phyloP scores from a whole-genome alignment of 2,113 vertebrate genomes.

The Scomber colias region DNA sequence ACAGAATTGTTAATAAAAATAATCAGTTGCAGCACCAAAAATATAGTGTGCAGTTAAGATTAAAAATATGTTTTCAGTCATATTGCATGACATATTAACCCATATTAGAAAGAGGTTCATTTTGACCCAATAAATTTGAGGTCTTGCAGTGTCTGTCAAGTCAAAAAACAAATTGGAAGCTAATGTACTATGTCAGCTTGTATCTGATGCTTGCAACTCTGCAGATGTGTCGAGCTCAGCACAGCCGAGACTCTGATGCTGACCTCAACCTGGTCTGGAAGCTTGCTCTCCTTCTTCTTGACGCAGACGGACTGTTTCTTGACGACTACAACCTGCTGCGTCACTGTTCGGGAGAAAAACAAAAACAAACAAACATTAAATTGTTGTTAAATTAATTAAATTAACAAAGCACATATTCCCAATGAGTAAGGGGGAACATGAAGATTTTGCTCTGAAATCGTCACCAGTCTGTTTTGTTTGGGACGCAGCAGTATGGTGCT shows the following conservation, averaged over 20 bases:
- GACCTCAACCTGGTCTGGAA: constrained; percentile 69
- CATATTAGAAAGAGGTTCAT: not conserved
- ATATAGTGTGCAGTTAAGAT: not conserved
- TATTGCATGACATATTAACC: not conserved
- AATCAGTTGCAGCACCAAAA: too few relatives aligned
- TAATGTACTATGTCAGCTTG: constrained; percentile 53
- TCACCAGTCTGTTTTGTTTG: not conserved
- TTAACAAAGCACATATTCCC: not conserved
- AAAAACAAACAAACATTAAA: not conserved
- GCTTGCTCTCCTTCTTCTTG: constrained; percentile 62
- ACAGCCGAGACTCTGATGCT: constrained; percentile 36
- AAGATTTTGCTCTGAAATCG: not conserved
- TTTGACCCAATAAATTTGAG: constrained; percentile 42
- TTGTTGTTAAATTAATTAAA: not conserved
- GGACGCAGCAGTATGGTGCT: too few relatives aligned
- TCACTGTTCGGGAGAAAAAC: constrained; percentile 51
- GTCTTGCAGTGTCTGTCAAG: constrained; percentile 17
- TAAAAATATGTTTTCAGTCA: not conserved
- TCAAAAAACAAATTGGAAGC: constrained; percentile 16
- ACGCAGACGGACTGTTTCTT: constrained; percentile 73
- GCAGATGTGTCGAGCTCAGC: constrained; percentile 57
- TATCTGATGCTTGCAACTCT: constrained; percentile 57
- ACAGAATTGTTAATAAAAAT: too few relatives aligned
- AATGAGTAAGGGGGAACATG: not conserved
- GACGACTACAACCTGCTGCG: constrained; percentile 55